Conservation (phyloP, 1,140 invertebrate genomes). For the Cyrtorhinus lividipennis region DNA sequence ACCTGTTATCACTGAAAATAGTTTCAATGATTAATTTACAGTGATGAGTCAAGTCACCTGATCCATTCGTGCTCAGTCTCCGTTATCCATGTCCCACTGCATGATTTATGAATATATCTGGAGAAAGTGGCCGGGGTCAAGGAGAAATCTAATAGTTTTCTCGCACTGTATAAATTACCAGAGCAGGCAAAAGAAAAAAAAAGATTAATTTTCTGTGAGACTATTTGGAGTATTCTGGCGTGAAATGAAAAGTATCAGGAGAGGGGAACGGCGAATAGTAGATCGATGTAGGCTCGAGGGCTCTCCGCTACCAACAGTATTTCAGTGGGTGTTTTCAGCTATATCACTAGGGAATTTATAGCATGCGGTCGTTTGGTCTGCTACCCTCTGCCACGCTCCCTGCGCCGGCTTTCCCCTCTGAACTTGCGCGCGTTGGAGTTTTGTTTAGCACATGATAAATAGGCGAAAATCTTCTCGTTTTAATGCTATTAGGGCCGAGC, state of each 20-base stretch:
- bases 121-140: no score
- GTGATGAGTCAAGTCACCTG: no score
- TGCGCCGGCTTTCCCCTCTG: not conserved
- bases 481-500: conserved; percentile 3
- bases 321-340: conserved; percentile 7
- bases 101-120: no score
- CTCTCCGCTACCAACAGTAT: not conserved
- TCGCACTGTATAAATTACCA: no score
- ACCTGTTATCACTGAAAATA: no score
- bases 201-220: not conserved
- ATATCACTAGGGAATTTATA: conserved; percentile 5
- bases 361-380: conserved; percentile 7
- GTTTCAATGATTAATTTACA: no score
- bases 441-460: conserved; percentile 2
- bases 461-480: conserved; percentile 4
- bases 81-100: no score
- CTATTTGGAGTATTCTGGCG: conserved; percentile 4
- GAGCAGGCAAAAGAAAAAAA: no score
- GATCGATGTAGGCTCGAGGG: conserved; percentile 4
- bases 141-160: no score
- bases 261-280: not conserved
- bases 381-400: not conserved
- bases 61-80: no score
- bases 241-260: not conserved
- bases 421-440: not conserved